Evolutionary conservation across 92 coral and sea anemone genomes (phyloP).

Genomic region (Zoanthus solanderi): DNA sequence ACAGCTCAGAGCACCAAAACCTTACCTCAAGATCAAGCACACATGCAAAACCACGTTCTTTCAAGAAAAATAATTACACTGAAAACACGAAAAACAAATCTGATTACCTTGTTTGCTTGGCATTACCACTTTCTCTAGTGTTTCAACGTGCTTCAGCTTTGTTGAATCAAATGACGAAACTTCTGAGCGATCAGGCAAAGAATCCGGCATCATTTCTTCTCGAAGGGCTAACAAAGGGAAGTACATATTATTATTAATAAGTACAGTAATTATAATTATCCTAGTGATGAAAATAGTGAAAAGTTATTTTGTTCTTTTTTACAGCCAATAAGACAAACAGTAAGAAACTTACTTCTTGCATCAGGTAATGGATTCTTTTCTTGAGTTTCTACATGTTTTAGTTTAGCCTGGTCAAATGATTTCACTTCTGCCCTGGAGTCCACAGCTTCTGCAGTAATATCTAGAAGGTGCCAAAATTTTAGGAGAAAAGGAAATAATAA

Average conservation of each 20-base stretch:
- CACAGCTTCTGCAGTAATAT: constrained; percentile 71
- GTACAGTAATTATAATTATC: neutral
- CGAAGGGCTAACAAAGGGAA: constrained; percentile 76
- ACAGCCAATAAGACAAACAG: neutral
- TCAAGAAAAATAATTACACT: too few relatives aligned
- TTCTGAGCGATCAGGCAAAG: constrained; percentile 81
- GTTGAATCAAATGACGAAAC: constrained; percentile 70
- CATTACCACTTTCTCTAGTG: constrained; percentile 81
- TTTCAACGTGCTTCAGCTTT: constrained; percentile 87
- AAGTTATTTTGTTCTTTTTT: too few relatives aligned
- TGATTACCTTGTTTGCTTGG: constrained; percentile 83
- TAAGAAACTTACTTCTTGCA: constrained; percentile 48
- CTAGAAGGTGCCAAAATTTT: constrained; percentile 5
- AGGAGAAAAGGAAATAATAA: too few relatives aligned
- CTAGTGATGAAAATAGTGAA: too few relatives aligned
- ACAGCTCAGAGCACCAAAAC: too few relatives aligned
- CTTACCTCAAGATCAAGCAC: too few relatives aligned
- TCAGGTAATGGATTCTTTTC: constrained; percentile 83
- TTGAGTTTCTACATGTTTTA: constrained; percentile 79
- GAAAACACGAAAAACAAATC: too few relatives aligned
- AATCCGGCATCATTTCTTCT: constrained; percentile 94
- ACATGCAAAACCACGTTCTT: too few relatives aligned
- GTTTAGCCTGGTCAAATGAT: constrained; percentile 80
- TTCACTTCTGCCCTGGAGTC: constrained; percentile 83
- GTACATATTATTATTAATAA: neutral